Evolutionary conservation across 2,113 vertebrate genomes (phyloP).

Genomic region (Actenoides hombroni): DNA sequence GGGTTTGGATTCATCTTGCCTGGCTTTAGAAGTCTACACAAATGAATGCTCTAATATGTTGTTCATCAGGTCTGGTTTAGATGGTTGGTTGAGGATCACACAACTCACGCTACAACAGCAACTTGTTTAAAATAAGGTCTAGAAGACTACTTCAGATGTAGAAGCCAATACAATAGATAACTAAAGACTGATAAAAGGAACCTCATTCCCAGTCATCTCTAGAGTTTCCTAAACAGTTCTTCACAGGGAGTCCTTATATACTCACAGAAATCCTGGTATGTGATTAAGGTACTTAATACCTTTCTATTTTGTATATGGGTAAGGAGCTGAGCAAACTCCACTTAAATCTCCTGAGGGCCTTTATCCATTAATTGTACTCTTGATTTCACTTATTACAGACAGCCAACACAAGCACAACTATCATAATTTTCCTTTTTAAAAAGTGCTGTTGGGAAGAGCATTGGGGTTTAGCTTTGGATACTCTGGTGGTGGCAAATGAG

Average conservation of each 20-base stretch:
- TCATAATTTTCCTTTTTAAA: not conserved
- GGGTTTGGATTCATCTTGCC: not conserved
- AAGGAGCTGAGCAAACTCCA: not conserved
- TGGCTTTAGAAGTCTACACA: not conserved
- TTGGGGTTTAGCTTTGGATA: not conserved
- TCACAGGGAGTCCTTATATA: not conserved
- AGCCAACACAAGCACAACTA: not conserved
- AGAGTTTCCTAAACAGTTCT: not conserved
- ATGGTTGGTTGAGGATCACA: not conserved
- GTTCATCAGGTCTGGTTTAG: not conserved
- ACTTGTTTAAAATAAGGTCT: not conserved
- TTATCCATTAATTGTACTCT: not conserved
- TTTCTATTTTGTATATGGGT: not conserved
- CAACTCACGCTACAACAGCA: not conserved
- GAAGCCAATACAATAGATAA: not conserved
- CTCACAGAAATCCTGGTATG: not conserved
- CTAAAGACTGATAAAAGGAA: not conserved
- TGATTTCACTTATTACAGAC: not conserved
- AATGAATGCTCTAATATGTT: not conserved
- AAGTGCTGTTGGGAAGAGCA: not conserved
- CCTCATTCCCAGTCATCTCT: not conserved
- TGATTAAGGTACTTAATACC: not conserved
- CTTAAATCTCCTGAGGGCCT: not conserved
- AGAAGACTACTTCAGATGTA: not conserved
- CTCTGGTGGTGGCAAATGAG: not conserved